phyloP scores from a whole-genome alignment of 2,797 vertebrate species.

The Crypturellus tataupa region DNA sequence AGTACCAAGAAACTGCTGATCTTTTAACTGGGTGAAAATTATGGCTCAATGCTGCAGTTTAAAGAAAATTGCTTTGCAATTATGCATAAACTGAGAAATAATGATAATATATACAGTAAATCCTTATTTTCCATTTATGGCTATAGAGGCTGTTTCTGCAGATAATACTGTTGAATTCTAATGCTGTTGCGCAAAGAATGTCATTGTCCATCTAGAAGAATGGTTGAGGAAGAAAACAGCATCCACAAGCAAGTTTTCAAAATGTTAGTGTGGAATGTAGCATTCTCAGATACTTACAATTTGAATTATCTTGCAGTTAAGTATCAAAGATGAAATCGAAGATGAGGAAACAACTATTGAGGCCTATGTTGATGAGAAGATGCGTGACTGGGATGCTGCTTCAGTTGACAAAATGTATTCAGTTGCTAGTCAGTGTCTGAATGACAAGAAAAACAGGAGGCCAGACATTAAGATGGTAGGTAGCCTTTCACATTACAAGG shows the following conservation, averaged over 20 bases:
- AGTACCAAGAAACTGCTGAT: not conserved
- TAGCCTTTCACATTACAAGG: not conserved
- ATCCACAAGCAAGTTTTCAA: not conserved
- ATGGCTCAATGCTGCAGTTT: not conserved
- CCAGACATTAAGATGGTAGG: conserved; percentile 89
- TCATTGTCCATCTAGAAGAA: not conserved
- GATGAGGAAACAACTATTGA: conserved; percentile 92
- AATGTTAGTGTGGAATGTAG: not conserved
- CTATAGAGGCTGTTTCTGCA: not conserved
- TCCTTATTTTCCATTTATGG: not conserved
- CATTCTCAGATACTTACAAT: not conserved
- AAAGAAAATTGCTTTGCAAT: not conserved
- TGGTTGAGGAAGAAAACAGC: not conserved
- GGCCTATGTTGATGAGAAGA: conserved; percentile 90
- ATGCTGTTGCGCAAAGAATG: not conserved
- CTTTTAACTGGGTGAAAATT: not conserved
- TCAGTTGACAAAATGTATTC: conserved; percentile 86
- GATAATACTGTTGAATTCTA: not conserved
- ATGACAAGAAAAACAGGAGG: conserved; percentile 90
- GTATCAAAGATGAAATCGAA: conserved; percentile 92
- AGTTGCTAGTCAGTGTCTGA: conserved; percentile 87
- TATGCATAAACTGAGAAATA: not conserved
- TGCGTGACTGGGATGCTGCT: conserved; percentile 82
- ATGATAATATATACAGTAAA: not conserved
- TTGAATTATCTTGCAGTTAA: conserved; percentile 83